These are phyloP conservation scores for Drosophila acutilabella DNA, from an alignment of 2,888 invertebrate species.

Conservation along the genomic window DNA sequence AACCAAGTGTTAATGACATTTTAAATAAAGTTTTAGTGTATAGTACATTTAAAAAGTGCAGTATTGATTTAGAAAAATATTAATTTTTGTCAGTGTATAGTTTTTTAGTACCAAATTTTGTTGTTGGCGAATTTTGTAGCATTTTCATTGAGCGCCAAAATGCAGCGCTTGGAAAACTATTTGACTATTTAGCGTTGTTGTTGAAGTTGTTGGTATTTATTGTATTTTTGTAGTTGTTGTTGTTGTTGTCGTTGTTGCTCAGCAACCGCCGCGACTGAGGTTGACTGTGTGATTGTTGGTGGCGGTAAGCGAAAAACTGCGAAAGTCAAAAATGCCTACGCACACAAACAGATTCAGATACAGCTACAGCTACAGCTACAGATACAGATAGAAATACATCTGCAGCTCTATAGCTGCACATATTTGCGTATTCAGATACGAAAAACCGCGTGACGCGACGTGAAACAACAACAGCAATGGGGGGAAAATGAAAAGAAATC, in stretches of 20 bases:
- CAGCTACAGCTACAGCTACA: constrained; percentile 6
- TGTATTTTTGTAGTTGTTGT: constrained; percentile 4
- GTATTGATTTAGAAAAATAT: too few relatives aligned
- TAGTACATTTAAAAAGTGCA: too few relatives aligned
- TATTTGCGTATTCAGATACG: constrained; percentile 46
- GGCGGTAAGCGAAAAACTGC: constrained; percentile 56
- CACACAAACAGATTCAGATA: constrained; percentile 7
- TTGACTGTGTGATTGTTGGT: constrained; percentile 73
- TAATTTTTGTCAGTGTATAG: too few relatives aligned
- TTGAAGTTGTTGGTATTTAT: constrained; percentile 7
- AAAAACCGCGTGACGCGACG: constrained; percentile 67
- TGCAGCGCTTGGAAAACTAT: constrained; percentile 65
- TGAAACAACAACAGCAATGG: constrained; percentile 21
- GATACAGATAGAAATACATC: constrained; percentile 5
- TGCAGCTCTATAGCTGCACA: constrained; percentile 12
- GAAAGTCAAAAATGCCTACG: constrained; percentile 66
- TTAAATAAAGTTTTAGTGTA: too few relatives aligned
- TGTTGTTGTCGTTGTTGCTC: constrained; percentile 37
- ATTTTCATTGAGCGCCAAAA: constrained; percentile 4
- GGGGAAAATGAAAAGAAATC: constrained; percentile 54
- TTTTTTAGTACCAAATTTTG: background rate
- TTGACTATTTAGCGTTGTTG: constrained; percentile 67
- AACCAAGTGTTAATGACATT: too few relatives aligned
- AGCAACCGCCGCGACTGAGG: constrained; percentile 65
- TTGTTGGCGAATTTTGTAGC: constrained; percentile 1